Conservation (phyloP, 1,140 invertebrate species). For the Gerris buenoi region DNA sequence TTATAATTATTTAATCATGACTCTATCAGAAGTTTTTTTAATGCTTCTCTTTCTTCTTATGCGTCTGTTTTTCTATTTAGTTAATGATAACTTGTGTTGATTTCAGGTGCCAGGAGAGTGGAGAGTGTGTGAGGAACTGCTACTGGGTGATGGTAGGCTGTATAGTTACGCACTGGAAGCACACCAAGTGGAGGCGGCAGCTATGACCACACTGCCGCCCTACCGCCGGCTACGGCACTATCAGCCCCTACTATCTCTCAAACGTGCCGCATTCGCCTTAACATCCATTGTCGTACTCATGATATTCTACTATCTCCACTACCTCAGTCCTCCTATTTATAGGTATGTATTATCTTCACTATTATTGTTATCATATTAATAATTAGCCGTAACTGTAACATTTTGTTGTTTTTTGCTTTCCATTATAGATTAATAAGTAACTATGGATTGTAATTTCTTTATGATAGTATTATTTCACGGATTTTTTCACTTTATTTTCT, state of each 20-base stretch:
- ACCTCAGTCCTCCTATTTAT: conserved; percentile 11
- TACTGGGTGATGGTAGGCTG: neutral
- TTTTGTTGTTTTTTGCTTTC: too few relatives aligned
- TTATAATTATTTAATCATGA: too few relatives aligned
- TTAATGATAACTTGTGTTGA: too few relatives aligned
- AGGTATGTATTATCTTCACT: conserved; percentile 11
- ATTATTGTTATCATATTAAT: too few relatives aligned
- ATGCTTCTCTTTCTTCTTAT: too few relatives aligned
- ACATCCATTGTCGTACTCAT: neutral
- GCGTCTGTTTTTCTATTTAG: too few relatives aligned
- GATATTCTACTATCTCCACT: conserved; percentile 9
- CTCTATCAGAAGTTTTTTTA: too few relatives aligned
- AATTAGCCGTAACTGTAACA: too few relatives aligned
- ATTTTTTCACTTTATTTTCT: too few relatives aligned
- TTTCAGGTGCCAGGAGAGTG: neutral
- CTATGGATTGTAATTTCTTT: too few relatives aligned
- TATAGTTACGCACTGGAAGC: conserved; percentile 28
- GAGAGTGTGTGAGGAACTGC: neutral
- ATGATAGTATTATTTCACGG: too few relatives aligned
- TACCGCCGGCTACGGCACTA: conserved; percentile 22
- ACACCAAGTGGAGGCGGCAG: conserved; percentile 36
- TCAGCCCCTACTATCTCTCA: neutral
- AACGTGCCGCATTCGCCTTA: neutral
- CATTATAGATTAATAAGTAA: too few relatives aligned
- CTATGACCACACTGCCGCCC: conserved; percentile 31